Base-by-base conservation (phyloP, 2,797 vertebrate species). In the Sciurus carolinensis region DNA sequence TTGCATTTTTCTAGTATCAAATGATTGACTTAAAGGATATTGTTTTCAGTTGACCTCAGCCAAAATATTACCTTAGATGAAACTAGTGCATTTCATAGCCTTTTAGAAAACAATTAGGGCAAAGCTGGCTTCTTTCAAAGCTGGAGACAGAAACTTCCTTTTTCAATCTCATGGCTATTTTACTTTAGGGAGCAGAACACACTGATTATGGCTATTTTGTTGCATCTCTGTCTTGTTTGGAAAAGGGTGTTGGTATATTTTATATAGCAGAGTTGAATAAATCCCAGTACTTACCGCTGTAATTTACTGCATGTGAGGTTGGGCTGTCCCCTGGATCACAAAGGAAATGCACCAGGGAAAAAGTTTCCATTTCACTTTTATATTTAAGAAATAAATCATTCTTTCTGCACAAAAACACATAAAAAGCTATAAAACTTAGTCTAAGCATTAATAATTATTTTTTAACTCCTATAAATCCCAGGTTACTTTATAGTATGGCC, bases 351-450 rank as follows among this genome's bases (percentile, higher is more conserved):
- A 92, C 76, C 22, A 26, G n/a, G 89, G 42, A 87, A 94, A 57
- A 92, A 90, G 42, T 95, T 87, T 93, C 77, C 67, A 42, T 62
- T 50, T 82, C 20, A 90, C 36, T 91, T 96, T 91, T 76, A 67
- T 50, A 91, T 91, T 96, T 97, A 47, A 73, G 79, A 87, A 93
- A 92, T 93, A 95, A 97, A 95, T 96, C 69, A 94, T 75, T 88
- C 33, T 91, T 94, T 87, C 54, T 57, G 26, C 77, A 94, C 59
- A 86, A 96, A 91, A 91, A 86, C 50, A 90, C 26, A n/a, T 59
- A 84, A 62, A 77, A 93, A 75, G 76, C 64, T 83, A 26, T 90
- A 90, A 88, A 94, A 96, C 79, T 93, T 95, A 75, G 28, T 39
- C 26, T 59, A 94, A 87, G 67, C 52, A 87, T 85, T 97, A 91